Evolutionary conservation across 2,888 invertebrate genomes (phyloP).

Genomic region (Trilocha varians): DNA sequence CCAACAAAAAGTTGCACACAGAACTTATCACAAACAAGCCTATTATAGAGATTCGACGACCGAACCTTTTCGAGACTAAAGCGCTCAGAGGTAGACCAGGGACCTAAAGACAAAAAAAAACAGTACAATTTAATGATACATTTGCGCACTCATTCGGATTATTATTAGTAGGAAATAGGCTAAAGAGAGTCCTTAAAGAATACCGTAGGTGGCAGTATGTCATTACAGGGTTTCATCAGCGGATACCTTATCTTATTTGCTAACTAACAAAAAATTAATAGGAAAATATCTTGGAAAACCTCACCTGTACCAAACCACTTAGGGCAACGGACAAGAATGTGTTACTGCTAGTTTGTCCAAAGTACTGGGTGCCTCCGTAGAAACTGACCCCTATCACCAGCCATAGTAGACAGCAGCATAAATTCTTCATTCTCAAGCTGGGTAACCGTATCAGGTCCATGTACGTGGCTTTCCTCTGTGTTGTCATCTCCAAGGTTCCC

Average conservation of each 20-base stretch:
- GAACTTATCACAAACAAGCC: constrained; percentile 1
- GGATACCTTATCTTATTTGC: no score
- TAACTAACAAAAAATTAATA: no score
- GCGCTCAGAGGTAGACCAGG: constrained; percentile 1
- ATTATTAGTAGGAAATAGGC: no score
- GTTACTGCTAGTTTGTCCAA: constrained; percentile 82
- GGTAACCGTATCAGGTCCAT: constrained; percentile 76
- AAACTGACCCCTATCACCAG: constrained; percentile 83
- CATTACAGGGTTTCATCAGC: no score
- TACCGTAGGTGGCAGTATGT: no score
- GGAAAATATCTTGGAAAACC: background rate
- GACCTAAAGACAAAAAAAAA: constrained; percentile 4
- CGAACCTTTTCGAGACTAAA: background rate
- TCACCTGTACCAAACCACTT: constrained; percentile 50
- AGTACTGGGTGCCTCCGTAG: constrained; percentile 85
- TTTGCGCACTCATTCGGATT: no score
- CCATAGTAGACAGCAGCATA: constrained; percentile 80
- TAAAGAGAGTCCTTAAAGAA: no score
- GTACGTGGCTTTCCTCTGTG: constrained; percentile 50
- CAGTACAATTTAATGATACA: no score
- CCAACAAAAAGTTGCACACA: constrained; percentile 5
- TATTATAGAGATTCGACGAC: constrained; percentile 4
- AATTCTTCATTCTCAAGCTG: constrained; percentile 72
- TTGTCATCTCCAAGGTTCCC: constrained; percentile 11
- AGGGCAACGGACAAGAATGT: constrained; percentile 82